phyloP scores from a whole-genome alignment of 2,113 vertebrate genomes.

The Xiphias gladius region DNA sequence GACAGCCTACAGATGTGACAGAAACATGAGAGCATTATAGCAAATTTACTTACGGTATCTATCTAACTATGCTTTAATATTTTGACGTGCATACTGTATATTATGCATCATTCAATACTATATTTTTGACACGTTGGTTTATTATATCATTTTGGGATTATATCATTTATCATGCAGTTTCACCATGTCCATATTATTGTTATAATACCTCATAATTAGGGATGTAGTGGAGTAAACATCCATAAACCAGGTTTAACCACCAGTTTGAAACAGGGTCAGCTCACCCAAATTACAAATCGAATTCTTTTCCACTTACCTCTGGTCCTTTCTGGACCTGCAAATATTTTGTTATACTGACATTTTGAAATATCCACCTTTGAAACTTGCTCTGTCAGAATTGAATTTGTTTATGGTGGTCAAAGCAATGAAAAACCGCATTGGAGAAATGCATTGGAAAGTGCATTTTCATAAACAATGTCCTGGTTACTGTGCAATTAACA shows the following conservation, averaged over 20 bases:
- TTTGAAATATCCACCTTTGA: not conserved
- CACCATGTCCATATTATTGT: not conserved
- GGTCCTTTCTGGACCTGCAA: not conserved
- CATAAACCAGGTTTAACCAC: not conserved
- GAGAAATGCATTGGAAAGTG: not conserved
- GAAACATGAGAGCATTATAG: not conserved
- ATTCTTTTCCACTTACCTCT: not conserved
- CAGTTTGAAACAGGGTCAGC: not conserved
- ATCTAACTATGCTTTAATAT: not conserved
- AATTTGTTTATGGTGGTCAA: not conserved
- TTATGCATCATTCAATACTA: not conserved
- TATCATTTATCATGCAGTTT: not conserved
- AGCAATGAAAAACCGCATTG: not conserved
- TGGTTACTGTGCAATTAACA: not conserved
- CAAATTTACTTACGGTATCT: not conserved
- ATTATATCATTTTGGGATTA: not conserved
- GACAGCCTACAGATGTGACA: constrained; percentile 37
- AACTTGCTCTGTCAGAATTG: not conserved
- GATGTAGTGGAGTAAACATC: not conserved
- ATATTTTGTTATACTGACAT: not conserved
- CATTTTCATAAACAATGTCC: not conserved
- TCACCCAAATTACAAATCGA: not conserved
- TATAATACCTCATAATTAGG: too few species aligned
- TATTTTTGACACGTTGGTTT: not conserved
- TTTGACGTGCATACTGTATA: not conserved